Conservation (phyloP, 2,113 vertebrate genomes). For the Hippocampus mohnikei region DNA sequence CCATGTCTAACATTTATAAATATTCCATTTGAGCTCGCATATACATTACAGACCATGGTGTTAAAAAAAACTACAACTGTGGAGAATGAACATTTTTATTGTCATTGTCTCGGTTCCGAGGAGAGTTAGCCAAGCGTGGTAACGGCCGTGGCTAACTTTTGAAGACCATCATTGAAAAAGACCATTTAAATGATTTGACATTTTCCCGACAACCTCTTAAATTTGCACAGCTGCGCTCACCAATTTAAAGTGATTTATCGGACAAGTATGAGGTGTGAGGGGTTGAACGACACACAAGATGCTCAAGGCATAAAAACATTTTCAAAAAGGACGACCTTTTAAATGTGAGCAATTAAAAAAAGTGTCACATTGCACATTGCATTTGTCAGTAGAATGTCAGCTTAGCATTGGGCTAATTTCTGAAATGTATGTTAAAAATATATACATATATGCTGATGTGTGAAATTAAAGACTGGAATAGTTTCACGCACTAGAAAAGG, state of each 20-base stretch:
- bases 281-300: background rate
- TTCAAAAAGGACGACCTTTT: background rate
- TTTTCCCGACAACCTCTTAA: background rate
- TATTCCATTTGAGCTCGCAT: too few species aligned
- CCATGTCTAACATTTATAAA: background rate
- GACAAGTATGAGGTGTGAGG: background rate
- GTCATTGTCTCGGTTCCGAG: too few species aligned
- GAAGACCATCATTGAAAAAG: too few species aligned
- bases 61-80: too few species aligned
- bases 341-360: background rate
- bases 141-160: background rate
- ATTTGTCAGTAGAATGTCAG: background rate
- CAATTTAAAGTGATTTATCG: background rate
- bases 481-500: conserved; percentile 60
- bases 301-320: background rate
- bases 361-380: background rate
- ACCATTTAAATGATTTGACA: background rate
- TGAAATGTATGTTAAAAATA: background rate
- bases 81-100: too few species aligned
- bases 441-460: conserved; percentile 6
- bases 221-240: background rate
- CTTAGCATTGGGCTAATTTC: background rate
- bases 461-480: conserved; percentile 41
- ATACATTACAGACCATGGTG: too few species aligned
- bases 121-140: background rate